Evolutionary conservation across 2,113 vertebrate genomes (phyloP), one percentile per base, ranked within the genome.

Genomic region (Suricata suricatta): DNA sequence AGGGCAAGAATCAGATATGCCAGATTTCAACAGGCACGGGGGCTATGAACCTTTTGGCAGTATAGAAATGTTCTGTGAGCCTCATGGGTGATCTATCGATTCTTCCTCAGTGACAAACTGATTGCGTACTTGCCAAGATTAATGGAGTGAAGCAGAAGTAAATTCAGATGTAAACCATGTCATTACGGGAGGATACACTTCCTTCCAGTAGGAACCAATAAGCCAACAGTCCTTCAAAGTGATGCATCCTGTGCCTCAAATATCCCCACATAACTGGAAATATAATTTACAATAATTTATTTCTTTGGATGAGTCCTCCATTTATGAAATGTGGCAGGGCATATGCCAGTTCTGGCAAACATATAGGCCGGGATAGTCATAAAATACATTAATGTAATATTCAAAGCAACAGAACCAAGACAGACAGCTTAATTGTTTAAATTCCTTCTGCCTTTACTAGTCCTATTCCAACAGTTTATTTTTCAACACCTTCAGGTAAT

Each of bases 331-430:
- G 1, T 84, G 41, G 23, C 35, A 68, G 52, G 33, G 23, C 14
- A 84, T 95, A 52, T 63, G 4, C 8, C 79, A 83, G 8, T 88
- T 52, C 29, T 79, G 9, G n/a, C 17, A 72, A 93, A 71, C 44
- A 72, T 38, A 60, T 76, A 93, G n/a, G 35, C 50, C 88, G 52
- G 93, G 4, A 76, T 60, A 69, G 19, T 74, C 27, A 81, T 52
- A 68, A 66, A 93, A 80, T 84, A 54, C 7, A 72, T 95, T 84
- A 68, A 77, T 52, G 35, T 71, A 80, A 90, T 81, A 94, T 69
- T 94, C 52, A 94, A 86, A 84, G 13, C 16, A 69, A 80, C 25
- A 71, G 27, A 93, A 50, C 74, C 35, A 74, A 76, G 71, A 25
- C 11, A 60, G 3, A 79, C 16, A 35, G 47, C 66, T 47, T 82